Base-by-base conservation (phyloP, 2,113 vertebrate genomes). In the Ictalurus punctatus region DNA sequence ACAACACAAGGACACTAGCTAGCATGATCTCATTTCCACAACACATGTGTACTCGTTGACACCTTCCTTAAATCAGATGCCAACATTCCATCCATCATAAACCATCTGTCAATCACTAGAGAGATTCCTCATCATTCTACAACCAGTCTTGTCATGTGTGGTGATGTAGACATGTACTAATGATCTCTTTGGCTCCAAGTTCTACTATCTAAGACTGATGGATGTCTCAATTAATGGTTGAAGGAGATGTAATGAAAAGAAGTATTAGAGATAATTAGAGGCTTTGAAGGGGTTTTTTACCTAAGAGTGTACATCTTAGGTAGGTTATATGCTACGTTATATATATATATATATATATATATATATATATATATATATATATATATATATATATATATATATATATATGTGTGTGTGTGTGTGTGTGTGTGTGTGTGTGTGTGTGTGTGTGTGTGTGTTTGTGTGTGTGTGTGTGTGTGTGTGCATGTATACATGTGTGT, bases 141-240 rank as follows among this genome's bases (percentile, higher is more conserved):
- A 37, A 71, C 69, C 81, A 87, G 0, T 40, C 73, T 76, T 85
- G 88, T 76, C 81, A 81, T 74, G 40, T 37, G 25, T 23, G 4
- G 79, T 80, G 67, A 87, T 86, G 52, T 67, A 54, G 83, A 87
- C 73, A 84, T 37, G 44, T 34, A 40, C 54, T 89, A 88, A 90
- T 81, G 44, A 80, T 63, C 37, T 34, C 52, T 80, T 67, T 52
- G 34, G 76, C 59, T 63, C 78, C 25, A 59, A 17, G 73, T 79
- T 73, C n/a, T 69, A 34, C 14, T 52, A 25, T 65, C 1, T 67
- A 37, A 84, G 63, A 61, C 80, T 90, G 86, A 91, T 67, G 63
- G 71, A 88, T 87, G 89, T 86, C 84, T 88, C 84, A 78, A 78
- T 89, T 88, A 85, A 85, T 67, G 73, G 58, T 76, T 90, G 61